Evolutionary conservation across 2,113 vertebrate species (phyloP), one percentile per base, ranked within the genome.

Genomic region (Muscicapa adusta): DNA sequence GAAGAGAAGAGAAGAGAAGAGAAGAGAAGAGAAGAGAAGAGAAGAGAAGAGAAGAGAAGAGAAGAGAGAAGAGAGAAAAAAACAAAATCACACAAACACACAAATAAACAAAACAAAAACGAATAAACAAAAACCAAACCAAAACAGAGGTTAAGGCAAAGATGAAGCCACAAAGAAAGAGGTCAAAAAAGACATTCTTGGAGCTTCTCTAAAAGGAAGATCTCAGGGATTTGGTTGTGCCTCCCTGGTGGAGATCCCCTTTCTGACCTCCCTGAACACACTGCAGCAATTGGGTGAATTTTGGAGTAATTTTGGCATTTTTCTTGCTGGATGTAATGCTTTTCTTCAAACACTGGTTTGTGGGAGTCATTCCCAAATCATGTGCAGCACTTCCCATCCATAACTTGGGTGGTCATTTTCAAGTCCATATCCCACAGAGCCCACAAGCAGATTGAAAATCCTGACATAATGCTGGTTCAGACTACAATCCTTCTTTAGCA

Each of bases 251-350:
- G 98, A 99, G 97, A 98, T 98, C 98, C 98, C 95, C 98, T 96
- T 68, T 97, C 97, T 3, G 98, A 98, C 8, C 98, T 98, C 98
- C 97, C 97, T 98, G 98, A 89, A 98, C 98, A 8, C 98, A 96
- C 90, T 99, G 99, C 99, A 99, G 99, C 89, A 99, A 97, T 89
- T 98, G 98, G 2, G 98, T 98, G 65, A 98, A 98, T 92, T 99
- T 98, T 56, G 98, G n/a, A 78, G 42, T 8, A 8, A 38, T 57
- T 70, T 22, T n/a, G 17, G 10, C 6, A 3, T 31, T 63, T 50
- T 54, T 76, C 18, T 22, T 67, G 12, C 13, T 75, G 57, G 8
- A 7, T 19, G 5, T 6, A 33, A 48, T 8, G 15, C 8, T 45
- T 45, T 68, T 36, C 33, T 70, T 28, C 34, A 6, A 36, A 12